Evolutionary conservation across 2,797 vertebrate species (phyloP).

Genomic region (Lutjanus campechanus): DNA sequence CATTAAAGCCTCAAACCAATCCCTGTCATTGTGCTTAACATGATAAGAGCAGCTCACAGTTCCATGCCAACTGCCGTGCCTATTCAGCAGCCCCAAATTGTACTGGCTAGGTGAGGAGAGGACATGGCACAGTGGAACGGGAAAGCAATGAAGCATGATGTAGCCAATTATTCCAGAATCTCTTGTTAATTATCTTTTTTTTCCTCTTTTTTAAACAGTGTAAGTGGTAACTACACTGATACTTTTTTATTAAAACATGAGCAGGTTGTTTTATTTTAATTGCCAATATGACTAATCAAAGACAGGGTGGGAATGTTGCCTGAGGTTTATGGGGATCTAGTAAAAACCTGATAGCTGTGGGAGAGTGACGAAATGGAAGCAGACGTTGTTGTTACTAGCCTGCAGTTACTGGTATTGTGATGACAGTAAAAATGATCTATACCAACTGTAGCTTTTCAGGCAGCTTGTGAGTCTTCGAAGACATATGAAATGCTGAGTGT

Average conservation of each 20-base stretch:
- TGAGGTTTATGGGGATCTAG: conserved; percentile 56
- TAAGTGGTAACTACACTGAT: conserved; percentile 24
- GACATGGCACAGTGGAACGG: conserved; percentile 42
- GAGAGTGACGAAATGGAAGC: conserved; percentile 50
- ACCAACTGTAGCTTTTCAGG: conserved; percentile 56
- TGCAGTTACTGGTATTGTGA: conserved; percentile 59
- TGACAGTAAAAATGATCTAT: conserved; percentile 71
- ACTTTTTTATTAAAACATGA: conserved; percentile 41
- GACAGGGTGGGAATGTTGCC: conserved; percentile 41
- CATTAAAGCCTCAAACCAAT: conserved; percentile 65
- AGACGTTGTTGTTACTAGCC: conserved; percentile 54
- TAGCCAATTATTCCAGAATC: conserved; percentile 54
- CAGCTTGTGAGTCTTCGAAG: conserved; percentile 57
- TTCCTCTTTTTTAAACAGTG: conserved; percentile 16
- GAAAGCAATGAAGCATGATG: conserved; percentile 44
- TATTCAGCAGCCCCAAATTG: conserved; percentile 51
- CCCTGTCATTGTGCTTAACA: conserved; percentile 59
- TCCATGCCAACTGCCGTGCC: conserved; percentile 51
- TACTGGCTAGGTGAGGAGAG: conserved; percentile 45
- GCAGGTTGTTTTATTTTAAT: conserved; percentile 53
- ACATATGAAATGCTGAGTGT: conserved; percentile 42
- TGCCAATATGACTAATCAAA: conserved; percentile 55
- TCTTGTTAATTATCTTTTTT: conserved; percentile 40
- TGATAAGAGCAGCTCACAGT: conserved; percentile 59
- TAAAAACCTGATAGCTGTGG: conserved; percentile 61